Conservation (phyloP, 2,113 vertebrate species). For the Rhadina sibilatrix region DNA sequence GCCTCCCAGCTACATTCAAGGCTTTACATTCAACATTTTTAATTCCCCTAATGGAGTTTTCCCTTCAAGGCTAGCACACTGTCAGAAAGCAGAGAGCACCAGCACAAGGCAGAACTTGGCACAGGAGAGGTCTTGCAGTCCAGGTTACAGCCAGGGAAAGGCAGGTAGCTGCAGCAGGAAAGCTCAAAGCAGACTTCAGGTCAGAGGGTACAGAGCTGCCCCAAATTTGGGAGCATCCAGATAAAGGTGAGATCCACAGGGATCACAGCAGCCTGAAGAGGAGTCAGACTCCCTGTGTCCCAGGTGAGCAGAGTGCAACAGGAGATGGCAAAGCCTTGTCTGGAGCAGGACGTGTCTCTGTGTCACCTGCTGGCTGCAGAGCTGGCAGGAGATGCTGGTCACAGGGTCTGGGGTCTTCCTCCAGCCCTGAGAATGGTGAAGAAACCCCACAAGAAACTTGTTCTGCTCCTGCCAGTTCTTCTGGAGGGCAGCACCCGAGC, state of each 20-base stretch:
- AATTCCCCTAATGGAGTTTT: conserved; percentile 9
- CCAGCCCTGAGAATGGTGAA: neutral
- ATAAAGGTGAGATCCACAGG: neutral
- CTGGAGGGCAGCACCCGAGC: neutral
- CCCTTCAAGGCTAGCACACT: neutral
- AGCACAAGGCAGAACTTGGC: neutral
- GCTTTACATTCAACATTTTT: neutral
- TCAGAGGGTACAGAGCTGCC: neutral
- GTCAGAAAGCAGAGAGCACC: neutral
- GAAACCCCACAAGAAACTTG: neutral
- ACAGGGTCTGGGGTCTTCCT: neutral
- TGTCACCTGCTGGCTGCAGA: neutral
- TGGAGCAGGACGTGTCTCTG: neutral
- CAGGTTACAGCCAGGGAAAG: neutral
- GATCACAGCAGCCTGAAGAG: neutral
- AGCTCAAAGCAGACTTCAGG: neutral
- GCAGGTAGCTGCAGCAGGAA: neutral
- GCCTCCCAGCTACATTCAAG: neutral
- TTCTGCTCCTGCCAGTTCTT: neutral
- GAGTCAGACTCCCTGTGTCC: neutral
- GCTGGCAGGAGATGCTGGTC: neutral
- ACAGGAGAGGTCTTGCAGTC: neutral
- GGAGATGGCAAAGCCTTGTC: neutral
- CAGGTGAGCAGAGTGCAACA: neutral
- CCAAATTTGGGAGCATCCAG: neutral